These are phyloP conservation scores for Pristionchus japonicus DNA, from an alignment of 2,888 invertebrate genomes.

Conservation along the genomic window DNA sequence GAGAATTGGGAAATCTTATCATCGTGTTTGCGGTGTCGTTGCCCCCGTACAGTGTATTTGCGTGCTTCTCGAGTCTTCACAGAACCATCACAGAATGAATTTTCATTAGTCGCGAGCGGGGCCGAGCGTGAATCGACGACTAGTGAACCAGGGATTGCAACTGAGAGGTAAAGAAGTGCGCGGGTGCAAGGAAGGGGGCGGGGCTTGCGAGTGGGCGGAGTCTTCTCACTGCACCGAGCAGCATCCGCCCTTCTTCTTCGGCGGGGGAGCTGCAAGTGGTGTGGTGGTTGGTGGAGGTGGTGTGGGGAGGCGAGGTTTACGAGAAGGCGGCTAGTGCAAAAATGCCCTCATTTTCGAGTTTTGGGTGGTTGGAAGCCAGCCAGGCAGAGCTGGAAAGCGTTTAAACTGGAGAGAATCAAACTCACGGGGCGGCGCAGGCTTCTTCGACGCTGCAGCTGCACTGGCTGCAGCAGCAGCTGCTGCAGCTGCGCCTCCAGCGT, in stretches of 20 bases:
- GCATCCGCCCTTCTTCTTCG: neutral
- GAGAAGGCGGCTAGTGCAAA: too few relatives aligned
- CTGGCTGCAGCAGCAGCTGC: neutral
- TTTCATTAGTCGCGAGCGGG: neutral
- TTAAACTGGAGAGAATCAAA: too few relatives aligned
- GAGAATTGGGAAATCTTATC: too few relatives aligned
- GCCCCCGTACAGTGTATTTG: too few relatives aligned
- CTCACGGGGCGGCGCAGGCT: neutral
- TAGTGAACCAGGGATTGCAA: slow-evolving; percentile 11
- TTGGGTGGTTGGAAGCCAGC: too few relatives aligned
- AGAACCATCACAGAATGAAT: neutral
- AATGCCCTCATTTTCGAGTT: too few relatives aligned
- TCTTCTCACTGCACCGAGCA: neutral
- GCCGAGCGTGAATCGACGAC: neutral
- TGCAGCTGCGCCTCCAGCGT: neutral
- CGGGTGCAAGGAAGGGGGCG: neutral
- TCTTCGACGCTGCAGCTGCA: neutral
- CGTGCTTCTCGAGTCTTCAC: too few relatives aligned
- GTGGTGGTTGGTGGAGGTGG: too few relatives aligned
- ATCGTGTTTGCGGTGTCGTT: too few relatives aligned
- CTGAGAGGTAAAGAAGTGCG: neutral
- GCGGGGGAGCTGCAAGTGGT: neutral
- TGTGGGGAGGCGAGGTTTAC: too few relatives aligned
- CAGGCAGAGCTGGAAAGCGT: too few relatives aligned
- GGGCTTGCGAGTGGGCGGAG: neutral